Evolutionary conservation across 2,797 vertebrate species (phyloP), one percentile per base, ranked within the genome.

Genomic region (Acropternis orthonyx): DNA sequence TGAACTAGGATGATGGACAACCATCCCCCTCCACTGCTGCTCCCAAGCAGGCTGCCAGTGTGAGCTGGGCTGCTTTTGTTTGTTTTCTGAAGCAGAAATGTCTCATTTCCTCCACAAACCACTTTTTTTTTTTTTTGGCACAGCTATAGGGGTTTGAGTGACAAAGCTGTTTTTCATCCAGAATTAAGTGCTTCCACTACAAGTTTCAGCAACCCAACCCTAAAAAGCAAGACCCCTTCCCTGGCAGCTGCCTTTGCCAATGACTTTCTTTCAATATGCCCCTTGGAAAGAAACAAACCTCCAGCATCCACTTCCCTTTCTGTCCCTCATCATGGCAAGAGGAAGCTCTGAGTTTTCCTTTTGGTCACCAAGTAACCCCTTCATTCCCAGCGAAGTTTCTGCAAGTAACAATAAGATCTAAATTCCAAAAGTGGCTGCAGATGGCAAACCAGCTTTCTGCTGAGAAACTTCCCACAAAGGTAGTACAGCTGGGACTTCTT

Each of bases 371-470:
- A 32, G 14, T 21, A 75, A 39, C 49, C 28, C 24, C 13, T 26
- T 49, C 41, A 3, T 41, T 68, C 34, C 22, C 0, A 55, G 18
- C 34, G 3, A 2, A 66, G 27, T 9, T 0, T 0, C 66, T 34
- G 66, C 9, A 27, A 27, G 41, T 3, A 55, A 43, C 43, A 34
- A 4, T 21, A 23, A 74, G 55, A 30, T 18, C 37, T 26, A 13
- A 67, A 78, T 44, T 30, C 9, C 55, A 28, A 49, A 78, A 48
- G 22, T 18, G 9, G 5, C 32, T 44, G 41, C 27, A 21, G 20
- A 19, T 43, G 14, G 17, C 36, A 55, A 75, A n/a, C 7, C 23
- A 48, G 62, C 16, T 44, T 75, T 68, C 41, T 82, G 54, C 26
- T 52, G 37, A 21, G 17, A 46, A 61, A 17, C 5, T 41, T 43